Percentiles rank a stretch among this genome's conserved stretches.
Conservation (phyloP, 2,113 vertebrate species). For the Serinus canaria region DNA sequence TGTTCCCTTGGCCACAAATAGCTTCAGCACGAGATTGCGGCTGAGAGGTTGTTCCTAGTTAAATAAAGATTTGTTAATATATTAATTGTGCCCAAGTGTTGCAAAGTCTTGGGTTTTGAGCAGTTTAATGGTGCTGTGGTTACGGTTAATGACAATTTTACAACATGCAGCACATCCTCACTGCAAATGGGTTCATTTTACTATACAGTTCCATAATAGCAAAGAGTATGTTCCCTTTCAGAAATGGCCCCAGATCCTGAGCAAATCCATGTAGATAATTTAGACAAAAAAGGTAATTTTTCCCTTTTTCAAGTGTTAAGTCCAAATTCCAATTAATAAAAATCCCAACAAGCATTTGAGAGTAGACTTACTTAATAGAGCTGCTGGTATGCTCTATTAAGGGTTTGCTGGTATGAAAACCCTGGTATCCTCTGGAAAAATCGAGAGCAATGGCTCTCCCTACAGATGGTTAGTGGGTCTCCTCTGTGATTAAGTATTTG, state of each 20-base stretch:
- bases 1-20: not conserved
- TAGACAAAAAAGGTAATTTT: not conserved
- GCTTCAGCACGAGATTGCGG: not conserved
- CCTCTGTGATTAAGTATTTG: not conserved
- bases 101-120: not conserved
- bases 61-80: not conserved
- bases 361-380: not conserved
- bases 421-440: not conserved
- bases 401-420: not conserved
- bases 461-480: not conserved
- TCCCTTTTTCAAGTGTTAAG: not conserved
- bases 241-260: not conserved
- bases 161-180: not conserved
- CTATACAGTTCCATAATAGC: not conserved
- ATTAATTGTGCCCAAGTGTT: not conserved
- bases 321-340: constrained; percentile 29
- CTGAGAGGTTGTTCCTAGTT: not conserved
- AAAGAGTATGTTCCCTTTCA: not conserved
- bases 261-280: not conserved
- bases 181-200: not conserved
- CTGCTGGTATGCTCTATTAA: not conserved
- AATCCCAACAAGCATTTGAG: not conserved
- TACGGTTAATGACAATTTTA: constrained; percentile 24
- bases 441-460: not conserved
- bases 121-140: not conserved